Percentiles rank a stretch among this genome's conserved stretches.
Conservation (phyloP, 2,113 vertebrate species). For the Petaurus breviceps region DNA sequence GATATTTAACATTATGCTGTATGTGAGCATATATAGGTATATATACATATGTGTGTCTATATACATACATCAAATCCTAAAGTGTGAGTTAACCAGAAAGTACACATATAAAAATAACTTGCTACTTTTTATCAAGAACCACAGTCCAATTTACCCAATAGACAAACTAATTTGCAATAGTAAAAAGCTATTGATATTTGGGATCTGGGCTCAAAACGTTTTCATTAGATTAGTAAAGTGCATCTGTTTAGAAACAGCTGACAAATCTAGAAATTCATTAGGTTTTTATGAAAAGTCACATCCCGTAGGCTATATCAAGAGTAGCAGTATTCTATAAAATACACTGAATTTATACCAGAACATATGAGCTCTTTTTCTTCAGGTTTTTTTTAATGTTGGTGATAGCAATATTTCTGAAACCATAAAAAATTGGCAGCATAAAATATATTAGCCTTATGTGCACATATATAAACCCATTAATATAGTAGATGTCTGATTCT, state of each 20-base stretch:
- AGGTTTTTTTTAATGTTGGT: conserved; percentile 78
- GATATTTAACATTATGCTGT: not conserved
- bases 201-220: conserved; percentile 82
- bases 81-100: conserved; percentile 67
- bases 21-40: not conserved
- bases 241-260: conserved; percentile 85
- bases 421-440: conserved; percentile 80
- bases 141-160: conserved; percentile 78
- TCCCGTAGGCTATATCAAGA: conserved; percentile 80
- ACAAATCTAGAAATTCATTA: conserved; percentile 86
- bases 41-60: not conserved
- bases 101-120: conserved; percentile 68
- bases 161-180: conserved; percentile 80
- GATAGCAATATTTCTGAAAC: conserved; percentile 82
- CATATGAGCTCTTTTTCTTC: conserved; percentile 74
- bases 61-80: conserved; percentile 42
- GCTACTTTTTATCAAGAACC: conserved; percentile 82
- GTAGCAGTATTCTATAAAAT: conserved; percentile 81
- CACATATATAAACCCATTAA: conserved; percentile 79
- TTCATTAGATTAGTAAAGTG: conserved; percentile 82
- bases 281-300: conserved; percentile 85
- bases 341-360: conserved; percentile 78
- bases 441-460: conserved; percentile 79
- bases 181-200: conserved; percentile 87
- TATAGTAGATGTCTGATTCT: conserved; percentile 63